Evolutionary conservation across 2,888 invertebrate species (phyloP).

Genomic region (Troilus luridus): DNA sequence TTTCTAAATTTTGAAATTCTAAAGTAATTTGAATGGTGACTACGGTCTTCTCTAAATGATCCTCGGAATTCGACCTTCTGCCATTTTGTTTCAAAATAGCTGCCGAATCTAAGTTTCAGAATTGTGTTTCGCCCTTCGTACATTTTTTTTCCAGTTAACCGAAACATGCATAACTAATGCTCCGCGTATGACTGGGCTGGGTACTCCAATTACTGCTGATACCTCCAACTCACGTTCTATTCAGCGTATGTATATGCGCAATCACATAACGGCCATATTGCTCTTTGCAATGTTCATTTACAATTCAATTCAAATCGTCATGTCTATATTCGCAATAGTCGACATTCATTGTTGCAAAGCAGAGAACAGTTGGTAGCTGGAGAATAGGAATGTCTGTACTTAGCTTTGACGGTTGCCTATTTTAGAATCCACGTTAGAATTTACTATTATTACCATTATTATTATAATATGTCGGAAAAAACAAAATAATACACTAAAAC

Average conservation of each 20-base stretch:
- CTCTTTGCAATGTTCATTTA: not conserved
- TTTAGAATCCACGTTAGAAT: not conserved
- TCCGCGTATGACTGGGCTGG: not conserved
- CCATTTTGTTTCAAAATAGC: too few relatives aligned
- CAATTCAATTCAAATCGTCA: conserved; percentile 40
- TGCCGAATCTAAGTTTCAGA: too few relatives aligned
- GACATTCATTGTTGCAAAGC: not conserved
- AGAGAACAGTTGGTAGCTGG: not conserved
- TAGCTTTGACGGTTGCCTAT: not conserved
- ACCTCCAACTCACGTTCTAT: not conserved
- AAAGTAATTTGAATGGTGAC: too few relatives aligned
- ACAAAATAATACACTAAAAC: too few relatives aligned
- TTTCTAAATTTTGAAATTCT: too few relatives aligned
- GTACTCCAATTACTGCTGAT: not conserved
- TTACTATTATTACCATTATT: not conserved
- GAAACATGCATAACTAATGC: too few relatives aligned
- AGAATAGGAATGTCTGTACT: not conserved
- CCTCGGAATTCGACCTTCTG: too few relatives aligned
- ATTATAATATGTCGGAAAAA: too few relatives aligned
- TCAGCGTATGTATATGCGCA: not conserved
- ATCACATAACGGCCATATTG: conserved; percentile 19
- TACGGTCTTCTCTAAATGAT: too few relatives aligned
- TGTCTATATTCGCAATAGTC: not conserved
- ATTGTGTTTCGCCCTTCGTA: too few relatives aligned
- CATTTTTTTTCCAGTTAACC: too few relatives aligned